These are phyloP conservation scores for Tachina fera DNA, from an alignment of 2,888 invertebrate genomes.

Conservation along the genomic window DNA sequence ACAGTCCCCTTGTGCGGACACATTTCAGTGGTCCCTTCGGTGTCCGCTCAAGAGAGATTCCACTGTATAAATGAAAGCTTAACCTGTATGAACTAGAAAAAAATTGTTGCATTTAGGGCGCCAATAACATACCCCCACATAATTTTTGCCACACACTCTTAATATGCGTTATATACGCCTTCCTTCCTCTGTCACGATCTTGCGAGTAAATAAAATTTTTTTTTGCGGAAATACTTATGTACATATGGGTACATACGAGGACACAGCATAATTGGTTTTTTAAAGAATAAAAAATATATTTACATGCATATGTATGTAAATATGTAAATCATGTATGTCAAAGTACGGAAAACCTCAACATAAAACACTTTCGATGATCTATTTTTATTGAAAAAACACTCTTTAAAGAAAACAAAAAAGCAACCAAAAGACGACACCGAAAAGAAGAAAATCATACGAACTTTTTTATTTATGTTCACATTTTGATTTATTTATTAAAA, in stretches of 20 bases:
- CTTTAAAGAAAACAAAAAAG: not conserved
- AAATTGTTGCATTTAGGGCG: too few species aligned
- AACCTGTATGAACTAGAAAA: too few species aligned
- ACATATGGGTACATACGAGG: conserved; percentile 29
- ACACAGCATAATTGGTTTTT: not conserved
- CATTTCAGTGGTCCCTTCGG: too few species aligned
- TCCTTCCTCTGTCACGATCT: not conserved
- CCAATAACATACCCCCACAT: not conserved
- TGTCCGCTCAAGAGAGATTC: too few species aligned
- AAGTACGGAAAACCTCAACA: conserved; percentile 31
- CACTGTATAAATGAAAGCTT: too few species aligned
- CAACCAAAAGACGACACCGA: not conserved
- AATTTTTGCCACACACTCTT: conserved; percentile 5
- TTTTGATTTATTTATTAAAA: conserved; percentile 54
- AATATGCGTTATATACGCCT: not conserved
- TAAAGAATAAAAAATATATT: conserved; percentile 15
- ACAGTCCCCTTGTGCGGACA: too few species aligned
- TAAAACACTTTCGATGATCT: conserved; percentile 43
- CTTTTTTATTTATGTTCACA: conserved; percentile 42
- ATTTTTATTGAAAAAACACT: conserved; percentile 43
- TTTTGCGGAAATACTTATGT: conserved; percentile 25
- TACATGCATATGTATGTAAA: too few species aligned
- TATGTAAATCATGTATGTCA: conserved; percentile 27
- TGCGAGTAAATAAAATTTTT: not conserved
- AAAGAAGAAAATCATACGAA: conserved; percentile 17